Evolutionary conservation across 1,140 invertebrate species (phyloP).

Genomic region (Drosophila neocordata): DNA sequence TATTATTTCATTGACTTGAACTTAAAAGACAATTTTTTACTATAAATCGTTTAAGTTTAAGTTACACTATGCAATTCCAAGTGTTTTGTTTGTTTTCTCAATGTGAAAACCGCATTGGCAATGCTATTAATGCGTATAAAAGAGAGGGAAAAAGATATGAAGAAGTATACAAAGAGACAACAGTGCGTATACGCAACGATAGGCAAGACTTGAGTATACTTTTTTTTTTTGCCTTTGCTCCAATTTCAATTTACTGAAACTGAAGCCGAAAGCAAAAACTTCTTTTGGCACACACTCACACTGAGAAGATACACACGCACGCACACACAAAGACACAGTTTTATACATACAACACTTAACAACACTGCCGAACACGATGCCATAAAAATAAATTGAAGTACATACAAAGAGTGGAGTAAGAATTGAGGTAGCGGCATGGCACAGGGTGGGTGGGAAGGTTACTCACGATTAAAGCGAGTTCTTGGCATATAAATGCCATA

Average conservation of each 20-base stretch:
- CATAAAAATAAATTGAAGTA: conserved; percentile 59
- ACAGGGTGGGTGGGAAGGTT: conserved; percentile 14
- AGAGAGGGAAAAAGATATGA: neutral
- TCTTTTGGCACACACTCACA: conserved; percentile 37
- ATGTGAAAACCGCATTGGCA: conserved; percentile 24
- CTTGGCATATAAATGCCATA: conserved; percentile 29
- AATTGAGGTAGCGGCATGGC: conserved; percentile 1
- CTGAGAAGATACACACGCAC: conserved; percentile 8
- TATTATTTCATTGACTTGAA: no score
- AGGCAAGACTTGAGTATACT: conserved; percentile 3
- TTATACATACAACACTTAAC: conserved; percentile 7
- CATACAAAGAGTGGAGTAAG: conserved; percentile 5
- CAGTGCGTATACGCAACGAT: conserved; percentile 46
- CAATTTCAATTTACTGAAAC: conserved; percentile 56
- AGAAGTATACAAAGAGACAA: conserved; percentile 4
- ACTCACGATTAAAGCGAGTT: conserved; percentile 14
- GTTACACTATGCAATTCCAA: neutral
- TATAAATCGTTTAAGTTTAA: neutral
- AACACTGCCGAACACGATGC: conserved; percentile 39
- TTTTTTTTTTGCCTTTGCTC: conserved; percentile 15
- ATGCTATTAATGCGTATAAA: neutral
- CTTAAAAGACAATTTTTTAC: neutral
- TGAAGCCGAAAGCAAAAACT: conserved; percentile 42
- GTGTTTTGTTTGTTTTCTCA: neutral
- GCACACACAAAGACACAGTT: conserved; percentile 23